These are phyloP conservation scores for Pipistrellus pygmaeus DNA, from an alignment of 2,797 vertebrate genomes.

Conservation along the genomic window DNA sequence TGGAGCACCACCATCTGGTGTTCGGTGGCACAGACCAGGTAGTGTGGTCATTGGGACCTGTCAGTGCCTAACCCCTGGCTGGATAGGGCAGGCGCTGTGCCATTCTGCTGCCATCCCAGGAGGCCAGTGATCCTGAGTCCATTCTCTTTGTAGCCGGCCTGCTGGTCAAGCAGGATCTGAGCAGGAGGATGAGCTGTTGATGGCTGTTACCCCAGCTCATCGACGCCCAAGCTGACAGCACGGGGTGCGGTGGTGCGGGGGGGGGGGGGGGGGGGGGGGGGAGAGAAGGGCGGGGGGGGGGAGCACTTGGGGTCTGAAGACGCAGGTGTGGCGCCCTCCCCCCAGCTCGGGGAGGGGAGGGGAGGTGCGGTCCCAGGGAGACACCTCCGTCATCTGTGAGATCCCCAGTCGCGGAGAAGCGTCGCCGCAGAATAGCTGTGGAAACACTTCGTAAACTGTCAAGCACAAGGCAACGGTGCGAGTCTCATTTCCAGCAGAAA, in stretches of 20 bases:
- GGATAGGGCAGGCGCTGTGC: background rate
- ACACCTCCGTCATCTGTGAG: background rate
- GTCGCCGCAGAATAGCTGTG: conserved; percentile 32
- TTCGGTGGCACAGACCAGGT: background rate
- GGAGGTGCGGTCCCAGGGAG: background rate
- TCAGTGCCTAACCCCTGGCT: background rate
- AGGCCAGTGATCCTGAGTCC: background rate
- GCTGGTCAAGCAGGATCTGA: background rate
- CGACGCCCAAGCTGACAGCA: background rate
- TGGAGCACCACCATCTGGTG: background rate
- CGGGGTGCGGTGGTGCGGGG: rapidly evolving
- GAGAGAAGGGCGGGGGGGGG: background rate
- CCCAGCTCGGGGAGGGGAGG: rapidly evolving
- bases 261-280: background rate
- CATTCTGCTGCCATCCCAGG: background rate
- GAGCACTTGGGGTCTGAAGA: background rate
- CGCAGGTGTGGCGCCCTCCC: rapidly evolving
- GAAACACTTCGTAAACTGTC: conserved; percentile 70
- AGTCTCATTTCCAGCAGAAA: conserved; percentile 64
- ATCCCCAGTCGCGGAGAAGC: background rate
- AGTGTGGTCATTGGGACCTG: background rate
- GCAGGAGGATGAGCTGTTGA: background rate
- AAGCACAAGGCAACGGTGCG: conserved; percentile 61
- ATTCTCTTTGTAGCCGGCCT: background rate
- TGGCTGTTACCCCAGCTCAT: background rate